Conservation (phyloP, 2,797 vertebrate genomes). For the Alauda arvensis region DNA sequence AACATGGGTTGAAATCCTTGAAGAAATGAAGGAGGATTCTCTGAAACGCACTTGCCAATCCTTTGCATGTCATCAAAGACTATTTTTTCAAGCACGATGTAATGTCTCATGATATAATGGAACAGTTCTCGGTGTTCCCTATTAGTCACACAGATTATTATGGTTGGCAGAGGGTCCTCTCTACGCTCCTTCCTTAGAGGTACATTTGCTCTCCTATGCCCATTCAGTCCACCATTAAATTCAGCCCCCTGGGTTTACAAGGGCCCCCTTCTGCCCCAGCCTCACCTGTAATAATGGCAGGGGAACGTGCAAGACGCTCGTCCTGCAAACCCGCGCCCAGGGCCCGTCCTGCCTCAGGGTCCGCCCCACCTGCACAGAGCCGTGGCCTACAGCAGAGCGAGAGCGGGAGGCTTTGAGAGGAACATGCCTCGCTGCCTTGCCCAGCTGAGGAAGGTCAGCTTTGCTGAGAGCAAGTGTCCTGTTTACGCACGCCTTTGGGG, state of each 20-base stretch:
- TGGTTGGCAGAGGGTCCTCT: slow-evolving; percentile 32
- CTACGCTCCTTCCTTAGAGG: background rate
- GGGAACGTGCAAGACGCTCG: rapidly evolving
- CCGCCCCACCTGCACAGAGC: rapidly evolving
- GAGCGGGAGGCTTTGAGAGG: too few relatives aligned
- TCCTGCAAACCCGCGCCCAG: background rate
- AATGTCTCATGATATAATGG: slow-evolving; percentile 52
- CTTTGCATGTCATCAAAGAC: slow-evolving; percentile 17
- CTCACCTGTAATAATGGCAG: background rate
- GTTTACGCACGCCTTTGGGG: too few relatives aligned
- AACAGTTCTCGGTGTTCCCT: slow-evolving; percentile 14
- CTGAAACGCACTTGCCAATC: slow-evolving; percentile 23
- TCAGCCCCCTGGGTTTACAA: background rate
- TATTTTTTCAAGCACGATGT: slow-evolving; percentile 33
- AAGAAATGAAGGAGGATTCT: slow-evolving; percentile 59
- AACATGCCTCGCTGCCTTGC: background rate
- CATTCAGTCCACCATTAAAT: background rate
- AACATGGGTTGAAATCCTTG: slow-evolving; percentile 41
- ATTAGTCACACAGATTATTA: slow-evolving; percentile 44
- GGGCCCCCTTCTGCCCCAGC: background rate
- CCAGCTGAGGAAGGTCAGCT: background rate
- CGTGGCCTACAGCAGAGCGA: rapidly evolving
- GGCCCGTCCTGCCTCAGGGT: background rate
- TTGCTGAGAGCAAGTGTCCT: background rate
- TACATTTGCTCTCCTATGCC: background rate